A percentile compares a stretch with the other conserved stretches of the same genome.
These are phyloP conservation scores for Peromyscus californicus DNA, from an alignment of 2,113 vertebrate species.

Conservation along the genomic window DNA sequence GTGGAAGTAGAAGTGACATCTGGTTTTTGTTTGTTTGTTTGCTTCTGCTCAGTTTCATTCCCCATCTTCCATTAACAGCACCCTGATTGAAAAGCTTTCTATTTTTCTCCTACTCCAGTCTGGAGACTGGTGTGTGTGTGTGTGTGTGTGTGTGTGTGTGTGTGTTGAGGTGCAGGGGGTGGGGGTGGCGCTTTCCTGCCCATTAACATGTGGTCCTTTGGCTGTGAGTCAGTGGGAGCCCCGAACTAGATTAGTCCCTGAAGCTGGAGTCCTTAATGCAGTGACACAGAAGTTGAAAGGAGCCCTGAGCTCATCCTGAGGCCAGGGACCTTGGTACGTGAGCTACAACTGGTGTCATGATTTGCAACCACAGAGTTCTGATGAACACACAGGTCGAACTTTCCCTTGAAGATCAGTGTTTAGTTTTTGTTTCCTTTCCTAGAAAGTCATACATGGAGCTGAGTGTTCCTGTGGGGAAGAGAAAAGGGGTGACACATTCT, in stretches of 20 bases:
- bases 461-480: too few relatives aligned
- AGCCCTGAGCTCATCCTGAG: not conserved
- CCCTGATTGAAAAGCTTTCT: not conserved
- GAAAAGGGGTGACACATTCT: not conserved
- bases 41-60: not conserved
- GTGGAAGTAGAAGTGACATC: not conserved
- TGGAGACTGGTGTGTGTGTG: not conserved
- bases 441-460: not conserved
- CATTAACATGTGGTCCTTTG: not conserved
- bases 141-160: not conserved
- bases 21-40: not conserved
- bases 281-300: not conserved
- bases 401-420: not conserved
- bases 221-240: not conserved
- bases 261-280: not conserved
- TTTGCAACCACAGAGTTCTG: not conserved
- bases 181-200: not conserved
- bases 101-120: not conserved
- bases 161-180: too few relatives aligned
- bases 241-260: not conserved
- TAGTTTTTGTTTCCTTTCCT: conserved; percentile 1
- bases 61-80: not conserved
- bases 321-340: not conserved
- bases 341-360: not conserved
- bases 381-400: not conserved